These are phyloP conservation scores for Dione vanillae DNA, from an alignment of 2,888 invertebrate genomes.

Conservation along the genomic window DNA sequence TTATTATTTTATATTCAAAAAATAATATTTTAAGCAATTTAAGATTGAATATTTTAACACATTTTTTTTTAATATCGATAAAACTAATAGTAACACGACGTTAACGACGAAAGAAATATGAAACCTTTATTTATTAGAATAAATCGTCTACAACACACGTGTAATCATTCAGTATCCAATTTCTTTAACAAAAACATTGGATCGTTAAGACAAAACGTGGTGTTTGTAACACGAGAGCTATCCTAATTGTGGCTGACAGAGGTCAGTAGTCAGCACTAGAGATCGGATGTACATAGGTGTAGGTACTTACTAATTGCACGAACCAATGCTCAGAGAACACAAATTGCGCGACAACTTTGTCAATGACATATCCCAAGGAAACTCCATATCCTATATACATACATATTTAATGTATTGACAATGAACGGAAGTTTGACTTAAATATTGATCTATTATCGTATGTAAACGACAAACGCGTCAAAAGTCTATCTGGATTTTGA, in stretches of 20 bases:
- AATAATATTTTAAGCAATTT: background rate
- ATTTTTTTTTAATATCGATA: no score
- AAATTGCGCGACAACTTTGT: conserved; percentile 20
- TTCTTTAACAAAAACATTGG: conserved; percentile 25
- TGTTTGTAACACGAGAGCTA: conserved; percentile 23
- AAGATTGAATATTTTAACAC: no score
- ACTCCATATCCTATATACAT: conserved; percentile 43
- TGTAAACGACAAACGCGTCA: conserved; percentile 38
- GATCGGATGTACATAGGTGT: conserved; percentile 3
- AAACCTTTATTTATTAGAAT: conserved; percentile 23
- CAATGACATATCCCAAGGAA: conserved; percentile 36
- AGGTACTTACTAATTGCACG: background rate
- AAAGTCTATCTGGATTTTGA: conserved; percentile 7
- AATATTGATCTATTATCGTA: conserved; percentile 63
- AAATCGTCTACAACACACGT: background rate
- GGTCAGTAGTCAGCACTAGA: conserved; percentile 31
- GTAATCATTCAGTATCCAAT: conserved; percentile 23
- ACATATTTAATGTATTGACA: conserved; percentile 32
- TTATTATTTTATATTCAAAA: background rate
- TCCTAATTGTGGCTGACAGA: conserved; percentile 35
- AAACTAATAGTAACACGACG: no score
- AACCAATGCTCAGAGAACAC: conserved; percentile 12
- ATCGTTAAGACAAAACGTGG: conserved; percentile 29
- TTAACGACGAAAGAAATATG: conserved; percentile 9
- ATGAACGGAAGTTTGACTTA: conserved; percentile 66